These are phyloP conservation scores for Gari tellinella DNA, from an alignment of 2,888 invertebrate species.

Conservation along the genomic window DNA sequence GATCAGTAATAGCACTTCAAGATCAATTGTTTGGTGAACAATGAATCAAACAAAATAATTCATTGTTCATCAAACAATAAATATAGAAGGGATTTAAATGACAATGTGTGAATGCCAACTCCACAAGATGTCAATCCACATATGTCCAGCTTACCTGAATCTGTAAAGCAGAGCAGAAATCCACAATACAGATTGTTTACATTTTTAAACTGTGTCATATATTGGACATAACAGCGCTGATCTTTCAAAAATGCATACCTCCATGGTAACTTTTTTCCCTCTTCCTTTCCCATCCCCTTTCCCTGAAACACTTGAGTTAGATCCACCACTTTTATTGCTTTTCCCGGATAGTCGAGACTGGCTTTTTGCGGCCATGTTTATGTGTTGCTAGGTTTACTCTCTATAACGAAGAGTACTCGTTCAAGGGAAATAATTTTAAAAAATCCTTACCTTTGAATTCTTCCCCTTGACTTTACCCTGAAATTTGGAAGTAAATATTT, in stretches of 20 bases:
- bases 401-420: slow-evolving; percentile 48
- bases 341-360: slow-evolving; percentile 56
- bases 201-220: no score
- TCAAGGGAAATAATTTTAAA: slow-evolving; percentile 43
- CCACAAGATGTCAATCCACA: no score
- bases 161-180: no score
- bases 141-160: no score
- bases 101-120: no score
- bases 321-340: slow-evolving; percentile 57
- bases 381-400: slow-evolving; percentile 59
- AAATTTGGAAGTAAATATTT: no score
- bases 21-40: no score
- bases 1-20: no score
- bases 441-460: slow-evolving; percentile 36
- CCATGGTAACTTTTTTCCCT: slow-evolving; percentile 70
- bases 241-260: slow-evolving; percentile 32
- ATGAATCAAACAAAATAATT: no score
- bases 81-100: no score
- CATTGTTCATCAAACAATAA: no score
- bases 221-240: neutral
- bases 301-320: slow-evolving; percentile 42
- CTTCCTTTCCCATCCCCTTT: slow-evolving; percentile 55
- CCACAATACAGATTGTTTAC: no score
- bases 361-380: slow-evolving; percentile 70
- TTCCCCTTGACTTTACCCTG: slow-evolving; percentile 46